Percentiles rank a stretch among this genome's conserved stretches.
Conservation (phyloP, 2,113 vertebrate species). For the Phylloscopus whistleri region DNA sequence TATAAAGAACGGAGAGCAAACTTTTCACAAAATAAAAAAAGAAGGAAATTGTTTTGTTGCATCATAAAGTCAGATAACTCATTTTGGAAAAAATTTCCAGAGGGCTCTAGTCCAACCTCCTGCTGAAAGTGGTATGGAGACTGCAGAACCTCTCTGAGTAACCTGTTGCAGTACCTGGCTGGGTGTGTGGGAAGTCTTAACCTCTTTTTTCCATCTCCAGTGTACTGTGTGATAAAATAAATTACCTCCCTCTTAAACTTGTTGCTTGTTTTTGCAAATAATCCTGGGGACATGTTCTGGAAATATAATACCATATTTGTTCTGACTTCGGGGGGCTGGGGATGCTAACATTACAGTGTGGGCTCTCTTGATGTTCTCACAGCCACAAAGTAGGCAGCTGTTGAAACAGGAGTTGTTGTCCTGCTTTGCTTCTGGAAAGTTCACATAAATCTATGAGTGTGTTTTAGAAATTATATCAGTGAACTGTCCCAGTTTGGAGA, state of each 20-base stretch:
- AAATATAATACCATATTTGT: fast-evolving
- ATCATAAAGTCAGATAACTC: neutral
- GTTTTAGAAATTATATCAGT: neutral
- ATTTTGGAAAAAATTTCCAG: neutral
- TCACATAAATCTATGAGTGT: neutral
- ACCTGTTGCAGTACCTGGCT: neutral
- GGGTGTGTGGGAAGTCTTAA: neutral
- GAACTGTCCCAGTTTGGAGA: neutral
- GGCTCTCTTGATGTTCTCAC: neutral
- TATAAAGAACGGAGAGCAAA: neutral
- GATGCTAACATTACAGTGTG: neutral
- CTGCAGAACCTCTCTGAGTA: neutral
- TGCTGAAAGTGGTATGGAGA: neutral
- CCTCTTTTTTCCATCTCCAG: neutral
- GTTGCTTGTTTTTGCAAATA: neutral
- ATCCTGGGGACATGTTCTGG: neutral
- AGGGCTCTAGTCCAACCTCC: neutral
- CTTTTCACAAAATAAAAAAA: neutral
- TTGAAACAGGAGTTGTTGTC: neutral
- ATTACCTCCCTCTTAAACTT: neutral
- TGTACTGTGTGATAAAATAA: neutral
- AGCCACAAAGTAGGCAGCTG: neutral
- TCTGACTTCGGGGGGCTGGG: neutral
- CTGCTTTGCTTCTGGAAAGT: neutral
- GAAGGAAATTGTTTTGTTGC: neutral